Evolutionary conservation across 2,888 invertebrate species (phyloP).

Genomic region (Cataglyphis rosenhaueri): DNA sequence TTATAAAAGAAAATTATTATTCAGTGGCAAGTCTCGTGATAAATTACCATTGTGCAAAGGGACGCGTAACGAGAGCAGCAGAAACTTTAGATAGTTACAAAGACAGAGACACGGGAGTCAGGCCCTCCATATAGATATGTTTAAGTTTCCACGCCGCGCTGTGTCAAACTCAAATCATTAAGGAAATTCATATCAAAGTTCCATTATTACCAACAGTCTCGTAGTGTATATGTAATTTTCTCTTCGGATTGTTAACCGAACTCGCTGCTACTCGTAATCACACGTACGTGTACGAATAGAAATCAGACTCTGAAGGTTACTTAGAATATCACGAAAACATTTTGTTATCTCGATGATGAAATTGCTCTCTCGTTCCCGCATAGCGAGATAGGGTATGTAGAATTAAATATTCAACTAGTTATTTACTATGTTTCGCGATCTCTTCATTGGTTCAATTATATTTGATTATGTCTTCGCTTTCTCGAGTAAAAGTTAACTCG

Average conservation of each 20-base stretch:
- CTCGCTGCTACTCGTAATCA: slow-evolving; percentile 7
- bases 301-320: slow-evolving; percentile 2
- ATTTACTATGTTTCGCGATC: not conserved
- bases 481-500: not conserved
- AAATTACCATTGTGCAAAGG: slow-evolving; percentile 20
- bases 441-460: not conserved
- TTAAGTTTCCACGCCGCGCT: slow-evolving; percentile 59
- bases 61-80: slow-evolving; percentile 22
- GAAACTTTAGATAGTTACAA: slow-evolving; percentile 47
- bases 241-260: slow-evolving; percentile 39
- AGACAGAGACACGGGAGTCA: slow-evolving; percentile 30
- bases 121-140: slow-evolving; percentile 42
- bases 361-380: not conserved
- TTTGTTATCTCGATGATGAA: not conserved
- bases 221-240: slow-evolving; percentile 46
- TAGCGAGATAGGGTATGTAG: not conserved
- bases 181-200: slow-evolving; percentile 66
- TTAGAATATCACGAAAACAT: slow-evolving; percentile 6
- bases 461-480: not conserved
- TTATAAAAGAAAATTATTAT: slow-evolving; percentile 13
- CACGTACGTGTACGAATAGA: slow-evolving; percentile 24
- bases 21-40: not conserved
- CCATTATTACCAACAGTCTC: slow-evolving; percentile 49
- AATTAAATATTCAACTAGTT: not conserved
- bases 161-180: slow-evolving; percentile 66